Evolutionary conservation across 2,113 vertebrate genomes (phyloP), one percentile per base, ranked within the genome.

Genomic region (Cettia cetti): DNA sequence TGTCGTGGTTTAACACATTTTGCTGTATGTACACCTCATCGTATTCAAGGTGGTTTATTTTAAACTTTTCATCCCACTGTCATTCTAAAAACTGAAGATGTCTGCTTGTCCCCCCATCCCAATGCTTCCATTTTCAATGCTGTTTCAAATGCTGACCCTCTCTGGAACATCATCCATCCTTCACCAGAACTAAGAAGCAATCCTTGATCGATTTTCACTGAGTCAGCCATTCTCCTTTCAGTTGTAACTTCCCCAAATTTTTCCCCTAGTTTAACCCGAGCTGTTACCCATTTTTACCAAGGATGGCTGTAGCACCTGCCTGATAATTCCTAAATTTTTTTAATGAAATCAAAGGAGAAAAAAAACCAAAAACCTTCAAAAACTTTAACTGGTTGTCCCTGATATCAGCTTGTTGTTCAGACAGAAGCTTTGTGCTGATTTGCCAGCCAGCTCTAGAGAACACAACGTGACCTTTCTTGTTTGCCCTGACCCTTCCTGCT

Each of bases 301-400:
- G 37, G 21, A 4, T 14, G 39, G 35, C 53, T 74, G 27, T 13
- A 77, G 40, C 44, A 81, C 15, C 12, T 35, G 14, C 40, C 33
- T 69, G 44, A 47, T 31, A 28, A 63, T 5, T 44, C 47, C 13
- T n/a, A 33, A 30, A 6, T 80, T 30, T 35, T 59, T 40, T 31
- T 1, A 1, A 76, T 35, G 0, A 64, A 76, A 59, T 23, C 12
- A 14, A 61, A 10, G 12, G 23, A 33, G 11, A 2, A 10, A 30
- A 39, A 31, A n/a, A 26, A 31, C 13, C 28, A 7, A 19, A 35
- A 31, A 2, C 2, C 10, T 12, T 50, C 37, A 33, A 39, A 50
- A 64, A 21, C 16, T 40, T 30, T 33, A 33, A 72, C 13, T 8
- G 1, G 1, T 56, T 65, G 60, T 30, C 24, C 37, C 31, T 53